These are phyloP conservation scores for Polia nebulosa DNA, from an alignment of 2,888 invertebrate species.

Conservation along the genomic window DNA sequence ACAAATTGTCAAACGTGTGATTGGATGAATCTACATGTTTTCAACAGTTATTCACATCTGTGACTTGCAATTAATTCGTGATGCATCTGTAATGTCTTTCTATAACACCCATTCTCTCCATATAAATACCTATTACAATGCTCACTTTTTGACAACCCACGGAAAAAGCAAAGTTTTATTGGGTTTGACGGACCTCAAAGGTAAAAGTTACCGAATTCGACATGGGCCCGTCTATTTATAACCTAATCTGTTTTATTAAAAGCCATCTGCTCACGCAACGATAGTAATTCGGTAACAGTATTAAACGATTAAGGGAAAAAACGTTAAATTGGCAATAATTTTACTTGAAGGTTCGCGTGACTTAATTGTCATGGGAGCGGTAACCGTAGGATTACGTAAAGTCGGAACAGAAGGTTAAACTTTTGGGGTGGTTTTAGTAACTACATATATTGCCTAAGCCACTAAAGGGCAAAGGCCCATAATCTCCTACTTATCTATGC, in stretches of 20 bases:
- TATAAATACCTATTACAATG: not conserved
- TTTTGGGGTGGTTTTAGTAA: not conserved
- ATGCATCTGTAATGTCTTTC: not conserved
- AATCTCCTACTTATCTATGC: not conserved
- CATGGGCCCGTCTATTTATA: slow-evolving; percentile 34
- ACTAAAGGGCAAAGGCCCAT: not conserved
- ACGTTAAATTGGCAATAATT: slow-evolving; percentile 47
- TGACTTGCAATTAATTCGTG: too few relatives aligned
- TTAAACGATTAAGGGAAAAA: slow-evolving; percentile 54
- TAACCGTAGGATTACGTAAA: slow-evolving; percentile 31
- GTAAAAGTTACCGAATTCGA: slow-evolving; percentile 1
- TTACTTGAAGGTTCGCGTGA: slow-evolving; percentile 53
- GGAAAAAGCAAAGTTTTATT: slow-evolving; percentile 7
- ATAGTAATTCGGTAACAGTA: slow-evolving; percentile 41
- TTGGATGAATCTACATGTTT: too few relatives aligned
- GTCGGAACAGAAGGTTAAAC: slow-evolving; percentile 27
- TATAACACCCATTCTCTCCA: not conserved
- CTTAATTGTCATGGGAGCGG: slow-evolving; percentile 52
- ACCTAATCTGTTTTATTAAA: slow-evolving; percentile 27
- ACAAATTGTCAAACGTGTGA: too few relatives aligned
- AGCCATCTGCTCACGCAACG: slow-evolving; percentile 33
- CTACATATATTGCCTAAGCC: not conserved
- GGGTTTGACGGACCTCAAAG: slow-evolving; percentile 11
- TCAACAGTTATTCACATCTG: too few relatives aligned
- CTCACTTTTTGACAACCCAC: not conserved